phyloP scores from a whole-genome alignment of 2,888 invertebrate species.

The Parnassius smintheus region DNA sequence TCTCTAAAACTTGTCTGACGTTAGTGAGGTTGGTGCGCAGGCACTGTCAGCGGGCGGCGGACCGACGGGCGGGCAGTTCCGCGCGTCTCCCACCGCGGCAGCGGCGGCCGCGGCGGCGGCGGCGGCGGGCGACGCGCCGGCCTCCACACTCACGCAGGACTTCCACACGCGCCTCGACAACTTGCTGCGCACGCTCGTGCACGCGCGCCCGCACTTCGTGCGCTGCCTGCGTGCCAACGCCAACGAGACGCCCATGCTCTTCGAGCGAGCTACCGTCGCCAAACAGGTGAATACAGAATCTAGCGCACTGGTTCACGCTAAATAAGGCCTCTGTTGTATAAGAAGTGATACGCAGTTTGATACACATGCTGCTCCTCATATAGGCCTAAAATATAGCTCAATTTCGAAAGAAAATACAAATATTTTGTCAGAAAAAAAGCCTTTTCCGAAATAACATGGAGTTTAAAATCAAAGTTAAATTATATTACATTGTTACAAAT shows the following conservation, averaged over 20 bases:
- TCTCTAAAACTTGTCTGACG: too few relatives aligned
- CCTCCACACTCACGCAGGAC: slow-evolving; percentile 95
- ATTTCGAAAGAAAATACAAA: too few relatives aligned
- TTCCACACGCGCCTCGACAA: slow-evolving; percentile 97
- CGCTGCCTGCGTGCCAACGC: slow-evolving; percentile 95
- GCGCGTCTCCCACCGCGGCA: slow-evolving; percentile 85
- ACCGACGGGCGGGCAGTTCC: slow-evolving; percentile 83
- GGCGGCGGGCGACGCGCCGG: slow-evolving; percentile 92
- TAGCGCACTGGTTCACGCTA: too few relatives aligned
- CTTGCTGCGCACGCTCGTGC: slow-evolving; percentile 93
- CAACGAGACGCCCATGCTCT: slow-evolving; percentile 89
- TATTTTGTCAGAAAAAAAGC: too few relatives aligned
- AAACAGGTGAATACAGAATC: slow-evolving; percentile 78
- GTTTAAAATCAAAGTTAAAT: too few relatives aligned
- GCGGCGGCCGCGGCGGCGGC: slow-evolving; percentile 91
- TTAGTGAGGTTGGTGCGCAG: slow-evolving; percentile 28
- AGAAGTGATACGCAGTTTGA: too few relatives aligned
- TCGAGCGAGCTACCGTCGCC: slow-evolving; percentile 92
- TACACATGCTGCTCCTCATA: too few relatives aligned
- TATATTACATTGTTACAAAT: too few relatives aligned
- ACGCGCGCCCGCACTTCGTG: slow-evolving; percentile 96
- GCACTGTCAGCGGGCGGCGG: slow-evolving; percentile 83
- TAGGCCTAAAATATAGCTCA: too few relatives aligned
- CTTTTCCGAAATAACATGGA: too few relatives aligned
- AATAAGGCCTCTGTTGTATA: too few relatives aligned